phyloP scores from a whole-genome alignment of 2,113 vertebrate genomes.

The Dinomys branickii region DNA sequence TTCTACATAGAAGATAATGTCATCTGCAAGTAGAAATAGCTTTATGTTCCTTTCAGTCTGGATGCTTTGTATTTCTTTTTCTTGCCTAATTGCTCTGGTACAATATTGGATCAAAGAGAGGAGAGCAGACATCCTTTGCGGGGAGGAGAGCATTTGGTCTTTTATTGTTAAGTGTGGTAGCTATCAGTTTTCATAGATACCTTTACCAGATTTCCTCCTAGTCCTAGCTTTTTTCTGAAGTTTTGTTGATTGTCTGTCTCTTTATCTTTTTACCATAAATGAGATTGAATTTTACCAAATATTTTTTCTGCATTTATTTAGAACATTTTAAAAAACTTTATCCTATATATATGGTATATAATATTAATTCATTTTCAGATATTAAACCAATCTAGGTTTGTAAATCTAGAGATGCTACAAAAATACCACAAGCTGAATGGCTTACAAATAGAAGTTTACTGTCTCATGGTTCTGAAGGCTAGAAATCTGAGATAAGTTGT shows the following conservation, averaged over 20 bases:
- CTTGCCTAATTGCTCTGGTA: not conserved
- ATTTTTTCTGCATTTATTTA: slow-evolving; percentile 16
- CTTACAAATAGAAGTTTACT: not conserved
- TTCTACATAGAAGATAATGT: not conserved
- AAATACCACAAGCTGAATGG: not conserved
- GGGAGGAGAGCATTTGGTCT: not conserved
- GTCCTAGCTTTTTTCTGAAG: not conserved
- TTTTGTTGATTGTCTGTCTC: not conserved
- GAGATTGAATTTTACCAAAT: not conserved
- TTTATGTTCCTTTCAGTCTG: not conserved
- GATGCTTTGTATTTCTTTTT: not conserved
- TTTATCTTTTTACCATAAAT: slow-evolving; percentile 20
- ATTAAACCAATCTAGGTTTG: not conserved
- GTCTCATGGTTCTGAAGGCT: not conserved
- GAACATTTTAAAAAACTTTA: not conserved
- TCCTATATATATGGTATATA: not conserved
- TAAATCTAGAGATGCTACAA: not conserved
- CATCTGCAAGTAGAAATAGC: not conserved
- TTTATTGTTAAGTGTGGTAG: not conserved
- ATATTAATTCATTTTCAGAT: slow-evolving; percentile 44
- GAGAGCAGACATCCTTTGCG: not conserved
- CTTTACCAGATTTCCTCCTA: not conserved
- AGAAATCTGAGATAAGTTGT: not conserved
- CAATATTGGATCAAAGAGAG: not conserved
- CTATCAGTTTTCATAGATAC: slow-evolving; percentile 11